Conservation (phyloP, 1,140 invertebrate species). For the Charaxes varanes region DNA sequence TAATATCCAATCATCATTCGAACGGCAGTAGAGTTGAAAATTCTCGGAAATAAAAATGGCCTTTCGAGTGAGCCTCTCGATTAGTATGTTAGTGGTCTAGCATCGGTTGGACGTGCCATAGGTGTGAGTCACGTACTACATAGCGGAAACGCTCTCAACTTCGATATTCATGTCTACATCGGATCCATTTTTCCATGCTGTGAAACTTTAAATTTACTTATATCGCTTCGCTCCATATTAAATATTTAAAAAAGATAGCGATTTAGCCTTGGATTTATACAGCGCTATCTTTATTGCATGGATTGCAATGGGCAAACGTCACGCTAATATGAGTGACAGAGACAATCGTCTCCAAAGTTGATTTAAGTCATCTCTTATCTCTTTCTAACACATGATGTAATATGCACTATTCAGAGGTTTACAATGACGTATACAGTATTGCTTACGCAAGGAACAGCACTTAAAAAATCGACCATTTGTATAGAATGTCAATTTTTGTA, state of each 20-base stretch:
- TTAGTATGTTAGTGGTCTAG: constrained; percentile 64
- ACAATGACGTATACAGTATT: too few species aligned
- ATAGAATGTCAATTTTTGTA: too few species aligned
- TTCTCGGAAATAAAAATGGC: constrained; percentile 48
- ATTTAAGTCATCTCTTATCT: too few species aligned
- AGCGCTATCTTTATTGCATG: not conserved
- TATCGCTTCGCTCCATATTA: too few species aligned
- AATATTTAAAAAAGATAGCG: too few species aligned
- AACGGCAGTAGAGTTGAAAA: constrained; percentile 20
- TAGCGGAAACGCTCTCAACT: constrained; percentile 65
- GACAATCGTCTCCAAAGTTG: too few species aligned
- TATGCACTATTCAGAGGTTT: too few species aligned
- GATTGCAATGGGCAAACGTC: too few species aligned
- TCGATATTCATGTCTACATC: constrained; percentile 50
- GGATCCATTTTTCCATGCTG: constrained; percentile 40
- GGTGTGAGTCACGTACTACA: constrained; percentile 70
- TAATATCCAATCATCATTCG: constrained; percentile 26
- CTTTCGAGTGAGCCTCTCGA: constrained; percentile 40
- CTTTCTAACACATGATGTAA: too few species aligned
- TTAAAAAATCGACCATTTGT: too few species aligned
- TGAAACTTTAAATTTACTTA: constrained; percentile 9
- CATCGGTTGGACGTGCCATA: constrained; percentile 56
- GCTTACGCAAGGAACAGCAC: too few species aligned
- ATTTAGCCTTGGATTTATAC: not conserved
- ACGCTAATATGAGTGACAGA: too few species aligned